Evolutionary conservation across 2,888 invertebrate species (phyloP).

Genomic region (Yponomeuta evonymella): DNA sequence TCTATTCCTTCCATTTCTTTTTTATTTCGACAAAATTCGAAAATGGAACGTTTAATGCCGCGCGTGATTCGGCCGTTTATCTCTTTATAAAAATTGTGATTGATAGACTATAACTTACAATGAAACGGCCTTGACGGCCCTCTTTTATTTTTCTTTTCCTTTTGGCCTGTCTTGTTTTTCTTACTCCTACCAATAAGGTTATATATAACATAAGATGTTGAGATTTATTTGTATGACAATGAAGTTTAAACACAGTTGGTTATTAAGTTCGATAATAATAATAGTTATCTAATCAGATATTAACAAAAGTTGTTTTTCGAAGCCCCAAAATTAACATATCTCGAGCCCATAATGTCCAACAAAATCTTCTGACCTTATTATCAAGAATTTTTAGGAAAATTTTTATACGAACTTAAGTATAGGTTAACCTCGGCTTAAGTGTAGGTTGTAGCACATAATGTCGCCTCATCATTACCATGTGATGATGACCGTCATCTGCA

Average conservation of each 20-base stretch:
- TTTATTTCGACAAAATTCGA: not conserved
- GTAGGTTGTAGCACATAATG: constrained; percentile 29
- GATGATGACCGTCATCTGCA: constrained; percentile 25
- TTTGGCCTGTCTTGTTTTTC: not conserved
- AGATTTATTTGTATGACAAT: not conserved
- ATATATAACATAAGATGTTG: not conserved
- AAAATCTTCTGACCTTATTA: constrained; percentile 10
- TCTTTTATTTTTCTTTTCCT: not conserved
- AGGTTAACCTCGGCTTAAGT: constrained; percentile 25
- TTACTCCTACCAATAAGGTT: not conserved
- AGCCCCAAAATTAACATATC: constrained; percentile 13
- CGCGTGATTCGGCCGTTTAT: constrained; percentile 25
- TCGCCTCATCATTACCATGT: constrained; percentile 28
- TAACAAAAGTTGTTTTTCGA: not conserved
- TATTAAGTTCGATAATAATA: not conserved
- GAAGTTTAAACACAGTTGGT: not conserved
- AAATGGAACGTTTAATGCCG: constrained; percentile 6
- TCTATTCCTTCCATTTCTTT: not conserved
- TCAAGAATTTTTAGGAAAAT: constrained; percentile 18
- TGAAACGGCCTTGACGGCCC: not conserved
- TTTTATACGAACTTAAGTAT: constrained; percentile 13
- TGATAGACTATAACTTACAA: constrained; percentile 24
- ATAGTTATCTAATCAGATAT: not conserved
- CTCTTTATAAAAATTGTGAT: constrained; percentile 32
- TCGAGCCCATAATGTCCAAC: constrained; percentile 19